Percentiles rank a stretch among this genome's conserved stretches.
Evolutionary conservation across 2,888 invertebrate genomes (phyloP).

Genomic region (Cantharis flavilabris): DNA sequence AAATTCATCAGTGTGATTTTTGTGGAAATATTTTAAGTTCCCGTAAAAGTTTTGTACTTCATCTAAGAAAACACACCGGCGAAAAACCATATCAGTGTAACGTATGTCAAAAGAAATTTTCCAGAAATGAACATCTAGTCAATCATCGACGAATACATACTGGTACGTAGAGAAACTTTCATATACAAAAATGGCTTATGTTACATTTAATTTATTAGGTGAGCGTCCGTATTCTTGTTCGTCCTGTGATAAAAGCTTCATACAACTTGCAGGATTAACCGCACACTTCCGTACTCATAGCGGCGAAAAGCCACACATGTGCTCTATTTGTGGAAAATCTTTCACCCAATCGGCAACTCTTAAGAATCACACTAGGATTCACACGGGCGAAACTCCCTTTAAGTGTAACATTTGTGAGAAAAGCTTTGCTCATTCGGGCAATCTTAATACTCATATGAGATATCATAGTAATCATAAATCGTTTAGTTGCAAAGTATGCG

Average conservation of each 20-base stretch:
- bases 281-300: conserved; percentile 24
- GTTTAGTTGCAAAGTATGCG: conserved; percentile 43
- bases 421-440: conserved; percentile 43
- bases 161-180: conserved; percentile 29
- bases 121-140: conserved; percentile 39
- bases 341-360: conserved; percentile 43
- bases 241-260: conserved; percentile 24
- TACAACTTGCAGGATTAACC: conserved; percentile 18
- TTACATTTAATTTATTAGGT: conserved; percentile 3
- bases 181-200: not conserved
- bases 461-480: conserved; percentile 46
- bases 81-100: conserved; percentile 40
- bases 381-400: conserved; percentile 43
- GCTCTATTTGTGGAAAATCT: conserved; percentile 42
- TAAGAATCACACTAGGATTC: conserved; percentile 41
- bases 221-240: conserved; percentile 30
- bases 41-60: conserved; percentile 38
- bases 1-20: conserved; percentile 38
- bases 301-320: conserved; percentile 37
- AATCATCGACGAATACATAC: conserved; percentile 44
- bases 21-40: conserved; percentile 40
- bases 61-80: conserved; percentile 38
- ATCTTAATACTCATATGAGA: conserved; percentile 45
- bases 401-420: conserved; percentile 38
- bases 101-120: conserved; percentile 40